These are phyloP conservation scores for Drosophila prolongata DNA, from an alignment of 2,888 invertebrate genomes.

Conservation along the genomic window DNA sequence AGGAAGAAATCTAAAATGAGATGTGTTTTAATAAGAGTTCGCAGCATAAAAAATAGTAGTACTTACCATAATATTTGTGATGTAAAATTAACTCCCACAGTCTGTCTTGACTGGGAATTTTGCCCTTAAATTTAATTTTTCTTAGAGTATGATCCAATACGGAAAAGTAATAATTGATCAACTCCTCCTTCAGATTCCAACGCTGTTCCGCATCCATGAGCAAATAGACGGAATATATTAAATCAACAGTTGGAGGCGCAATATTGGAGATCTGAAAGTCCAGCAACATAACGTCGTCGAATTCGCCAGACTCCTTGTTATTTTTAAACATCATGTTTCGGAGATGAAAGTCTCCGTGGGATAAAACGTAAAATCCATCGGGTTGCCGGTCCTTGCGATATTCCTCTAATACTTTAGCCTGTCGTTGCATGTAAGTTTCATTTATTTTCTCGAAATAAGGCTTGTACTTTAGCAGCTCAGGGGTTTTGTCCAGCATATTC, in stretches of 20 bases:
- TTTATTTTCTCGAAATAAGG: conserved; percentile 36
- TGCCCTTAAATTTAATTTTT: conserved; percentile 58
- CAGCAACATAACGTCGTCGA: conserved; percentile 55
- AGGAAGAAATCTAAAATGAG: too few species aligned
- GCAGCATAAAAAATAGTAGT: too few species aligned
- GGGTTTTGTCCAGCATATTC: conserved; percentile 43
- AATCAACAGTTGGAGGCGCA: conserved; percentile 49
- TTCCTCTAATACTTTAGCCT: conserved; percentile 3
- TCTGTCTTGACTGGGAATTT: conserved; percentile 56
- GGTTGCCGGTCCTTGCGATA: conserved; percentile 34
- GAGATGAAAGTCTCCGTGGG: conserved; percentile 65
- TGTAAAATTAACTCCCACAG: conserved; percentile 57
- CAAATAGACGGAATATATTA: conserved; percentile 62
- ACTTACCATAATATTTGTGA: conserved; percentile 57
- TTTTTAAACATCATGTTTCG: conserved; percentile 59
- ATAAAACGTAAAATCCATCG: conserved; percentile 39
- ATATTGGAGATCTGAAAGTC: conserved; percentile 65
- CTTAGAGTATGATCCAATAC: conserved; percentile 57
- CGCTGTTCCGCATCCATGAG: conserved; percentile 58
- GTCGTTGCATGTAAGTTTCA: conserved; percentile 26
- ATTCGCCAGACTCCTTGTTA: conserved; percentile 11
- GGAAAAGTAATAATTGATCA: conserved; percentile 61
- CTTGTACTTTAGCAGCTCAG: conserved; percentile 45
- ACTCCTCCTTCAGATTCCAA: conserved; percentile 35
- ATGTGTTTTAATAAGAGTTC: too few species aligned